Evolutionary conservation across 2,797 vertebrate genomes (phyloP).

Genomic region (Tokudaia muenninki): DNA sequence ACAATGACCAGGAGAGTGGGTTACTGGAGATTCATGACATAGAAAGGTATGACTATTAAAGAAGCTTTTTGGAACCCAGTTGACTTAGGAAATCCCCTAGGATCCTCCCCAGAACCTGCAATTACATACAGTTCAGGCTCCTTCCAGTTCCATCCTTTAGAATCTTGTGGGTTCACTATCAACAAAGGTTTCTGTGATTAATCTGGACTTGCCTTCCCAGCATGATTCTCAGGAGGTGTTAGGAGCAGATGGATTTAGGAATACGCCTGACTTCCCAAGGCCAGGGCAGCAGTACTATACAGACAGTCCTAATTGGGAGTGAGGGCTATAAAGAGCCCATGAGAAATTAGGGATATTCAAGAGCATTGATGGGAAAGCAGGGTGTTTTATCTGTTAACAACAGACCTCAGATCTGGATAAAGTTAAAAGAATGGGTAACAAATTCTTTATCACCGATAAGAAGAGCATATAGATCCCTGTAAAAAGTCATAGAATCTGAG

Average conservation of each 20-base stretch:
- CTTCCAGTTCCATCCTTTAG: background rate
- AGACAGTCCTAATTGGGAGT: background rate
- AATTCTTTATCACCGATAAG: too few species aligned
- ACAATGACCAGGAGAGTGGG: background rate
- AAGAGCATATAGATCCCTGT: background rate
- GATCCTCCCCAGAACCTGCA: background rate
- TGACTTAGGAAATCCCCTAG: conserved; percentile 50
- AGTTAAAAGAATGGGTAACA: background rate
- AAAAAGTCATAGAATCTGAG: background rate
- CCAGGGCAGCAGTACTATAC: background rate
- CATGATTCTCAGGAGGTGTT: background rate
- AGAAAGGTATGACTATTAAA: background rate
- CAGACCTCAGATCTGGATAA: background rate
- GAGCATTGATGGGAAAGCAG: background rate
- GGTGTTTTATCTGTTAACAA: background rate
- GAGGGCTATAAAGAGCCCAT: background rate
- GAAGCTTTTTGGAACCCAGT: background rate
- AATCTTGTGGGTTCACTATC: background rate
- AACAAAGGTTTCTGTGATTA: background rate
- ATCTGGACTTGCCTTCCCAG: background rate
- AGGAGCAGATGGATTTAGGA: background rate
- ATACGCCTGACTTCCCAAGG: background rate
- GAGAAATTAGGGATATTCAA: background rate
- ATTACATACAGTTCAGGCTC: background rate
- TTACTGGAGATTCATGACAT: background rate